Evolutionary conservation across 2,888 invertebrate genomes (phyloP).

Genomic region (Phoenoteleia sp.): DNA sequence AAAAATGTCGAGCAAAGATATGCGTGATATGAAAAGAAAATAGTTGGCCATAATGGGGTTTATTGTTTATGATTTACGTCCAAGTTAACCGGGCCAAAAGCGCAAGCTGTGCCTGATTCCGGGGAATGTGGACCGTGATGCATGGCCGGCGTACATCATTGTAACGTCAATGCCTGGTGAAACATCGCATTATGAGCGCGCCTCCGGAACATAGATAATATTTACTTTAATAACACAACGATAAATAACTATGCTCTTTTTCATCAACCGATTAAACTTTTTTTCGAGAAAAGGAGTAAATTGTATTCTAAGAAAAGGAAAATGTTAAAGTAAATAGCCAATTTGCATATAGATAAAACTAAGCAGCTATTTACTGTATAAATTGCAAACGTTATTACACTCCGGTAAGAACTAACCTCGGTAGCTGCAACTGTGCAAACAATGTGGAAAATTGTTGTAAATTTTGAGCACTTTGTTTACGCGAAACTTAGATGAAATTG

Average conservation of each 20-base stretch:
- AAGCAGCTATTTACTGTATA: too few species aligned
- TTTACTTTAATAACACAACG: constrained; percentile 58
- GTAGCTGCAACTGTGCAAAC: too few species aligned
- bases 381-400: too few species aligned
- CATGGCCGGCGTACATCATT: constrained; percentile 66
- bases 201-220: constrained; percentile 51
- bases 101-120: constrained; percentile 68
- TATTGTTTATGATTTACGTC: constrained; percentile 71
- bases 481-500: too few species aligned
- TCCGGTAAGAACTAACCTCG: too few species aligned
- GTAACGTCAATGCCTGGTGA: constrained; percentile 65
- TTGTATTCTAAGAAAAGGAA: neutral
- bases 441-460: too few species aligned
- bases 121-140: constrained; percentile 62
- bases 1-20: constrained; percentile 22
- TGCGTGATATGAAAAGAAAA: constrained; percentile 53
- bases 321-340: too few species aligned
- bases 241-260: constrained; percentile 52
- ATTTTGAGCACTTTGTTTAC: too few species aligned
- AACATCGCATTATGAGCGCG: constrained; percentile 61
- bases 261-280: constrained; percentile 21
- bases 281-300: constrained; percentile 3
- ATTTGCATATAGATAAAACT: too few species aligned
- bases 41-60: constrained; percentile 52
- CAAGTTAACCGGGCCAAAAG: constrained; percentile 66